Conservation (phyloP, 2,113 vertebrate species). For the Clinocottus analis region DNA sequence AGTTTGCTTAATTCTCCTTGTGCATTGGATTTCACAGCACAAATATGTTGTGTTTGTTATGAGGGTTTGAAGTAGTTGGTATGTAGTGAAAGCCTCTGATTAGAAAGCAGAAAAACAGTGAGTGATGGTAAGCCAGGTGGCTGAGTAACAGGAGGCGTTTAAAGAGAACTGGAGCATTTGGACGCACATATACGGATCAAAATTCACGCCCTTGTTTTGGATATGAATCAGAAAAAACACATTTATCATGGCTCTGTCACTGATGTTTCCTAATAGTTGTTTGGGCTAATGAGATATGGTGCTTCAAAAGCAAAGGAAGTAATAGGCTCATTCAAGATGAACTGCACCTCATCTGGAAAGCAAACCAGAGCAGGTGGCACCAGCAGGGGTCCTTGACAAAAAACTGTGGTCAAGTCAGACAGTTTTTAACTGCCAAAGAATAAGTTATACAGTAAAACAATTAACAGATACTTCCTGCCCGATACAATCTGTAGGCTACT, state of each 20-base stretch:
- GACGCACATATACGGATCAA: too few species aligned
- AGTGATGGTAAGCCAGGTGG: slow-evolving; percentile 9
- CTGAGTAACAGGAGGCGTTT: slow-evolving; percentile 1
- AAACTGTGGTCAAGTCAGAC: too few species aligned
- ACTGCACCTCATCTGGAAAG: too few species aligned
- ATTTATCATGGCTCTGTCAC: background rate
- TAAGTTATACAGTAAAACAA: too few species aligned
- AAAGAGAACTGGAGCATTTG: too few species aligned
- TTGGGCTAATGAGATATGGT: background rate
- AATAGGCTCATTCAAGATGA: too few species aligned
- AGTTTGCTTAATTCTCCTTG: background rate
- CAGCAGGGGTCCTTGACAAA: too few species aligned
- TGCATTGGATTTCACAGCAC: too few species aligned
- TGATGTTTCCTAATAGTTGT: background rate
- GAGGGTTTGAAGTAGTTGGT: slow-evolving; percentile 12
- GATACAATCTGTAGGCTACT: too few species aligned
- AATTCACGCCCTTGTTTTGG: slow-evolving; percentile 15
- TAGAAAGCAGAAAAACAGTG: slow-evolving; percentile 9
- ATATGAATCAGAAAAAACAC: slow-evolving; percentile 5
- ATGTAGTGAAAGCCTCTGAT: background rate
- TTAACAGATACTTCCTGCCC: too few species aligned
- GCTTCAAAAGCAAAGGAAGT: background rate
- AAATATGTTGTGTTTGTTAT: background rate
- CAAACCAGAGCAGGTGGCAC: too few species aligned
- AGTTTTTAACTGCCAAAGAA: too few species aligned